These are phyloP conservation scores for Leptodactylus fuscus DNA, from an alignment of 2,113 vertebrate species.

Conservation along the genomic window DNA sequence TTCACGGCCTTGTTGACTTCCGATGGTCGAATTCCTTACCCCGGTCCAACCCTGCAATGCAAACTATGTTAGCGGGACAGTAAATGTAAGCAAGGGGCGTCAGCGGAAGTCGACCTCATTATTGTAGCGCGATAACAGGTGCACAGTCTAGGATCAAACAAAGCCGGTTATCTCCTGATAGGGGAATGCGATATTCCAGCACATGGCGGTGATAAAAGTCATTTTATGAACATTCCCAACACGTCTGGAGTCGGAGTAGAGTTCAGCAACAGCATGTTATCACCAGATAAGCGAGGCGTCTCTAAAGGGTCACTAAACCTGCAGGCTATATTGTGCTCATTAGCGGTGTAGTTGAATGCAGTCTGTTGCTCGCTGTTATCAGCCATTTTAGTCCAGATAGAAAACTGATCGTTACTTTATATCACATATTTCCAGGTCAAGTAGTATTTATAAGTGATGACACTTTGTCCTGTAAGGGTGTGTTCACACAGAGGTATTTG, in stretches of 20 bases:
- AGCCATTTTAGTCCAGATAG: no score
- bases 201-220: constrained; percentile 17
- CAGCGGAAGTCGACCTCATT: constrained; percentile 52
- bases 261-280: neutral
- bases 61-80: constrained; percentile 33
- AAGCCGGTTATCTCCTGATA: constrained; percentile 44
- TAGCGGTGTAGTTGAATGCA: no score
- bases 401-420: no score
- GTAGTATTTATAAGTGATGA: no score
- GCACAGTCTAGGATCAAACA: constrained; percentile 46
- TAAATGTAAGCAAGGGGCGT: constrained; percentile 38
- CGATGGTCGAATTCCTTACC: constrained; percentile 17
- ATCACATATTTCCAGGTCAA: no score
- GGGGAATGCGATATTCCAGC: constrained; percentile 32
- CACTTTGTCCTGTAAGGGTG: no score
- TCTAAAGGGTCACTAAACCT: no score
- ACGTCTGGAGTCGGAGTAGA: neutral
- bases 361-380: no score
- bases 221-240: neutral
- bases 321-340: no score
- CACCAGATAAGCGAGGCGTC: neutral
- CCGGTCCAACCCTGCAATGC: constrained; percentile 30
- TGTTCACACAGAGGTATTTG: no score
- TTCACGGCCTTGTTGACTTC: constrained; percentile 47
- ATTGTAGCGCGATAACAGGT: constrained; percentile 35